Base-by-base conservation (phyloP, 2,888 invertebrate species). In the Amphipoea lucens region DNA sequence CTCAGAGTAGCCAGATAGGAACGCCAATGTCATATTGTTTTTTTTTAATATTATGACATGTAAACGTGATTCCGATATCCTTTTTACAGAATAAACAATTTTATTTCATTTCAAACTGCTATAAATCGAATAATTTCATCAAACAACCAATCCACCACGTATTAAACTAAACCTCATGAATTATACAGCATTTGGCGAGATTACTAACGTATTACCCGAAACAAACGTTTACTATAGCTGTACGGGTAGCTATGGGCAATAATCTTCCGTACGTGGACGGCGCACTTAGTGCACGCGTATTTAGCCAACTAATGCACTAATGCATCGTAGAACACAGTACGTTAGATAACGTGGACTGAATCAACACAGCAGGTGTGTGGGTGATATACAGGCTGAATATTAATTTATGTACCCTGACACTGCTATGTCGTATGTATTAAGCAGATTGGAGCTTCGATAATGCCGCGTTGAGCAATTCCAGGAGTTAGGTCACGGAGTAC, bases 381-480 rank as follows among this genome's bases (percentile, higher is more conserved):
- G 91, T 93, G 93, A 95, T 94, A 95, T 92, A 93, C 89, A 88
- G 87, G 90, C 89, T 92, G 96, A 94, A 96, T 96, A 96, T 95
- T 95, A 95, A 96, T 95, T 94, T 95, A 94, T 95, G 93, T 95
- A 92, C 93, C 91, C 92, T 93, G 90, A 89, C 92, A 92, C 91
- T 90, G 90, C 88, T 88, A 87, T 88, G 88, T 82, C 81, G 81
- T 87, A 84, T 86, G 85, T 85, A 88, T 84, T 87, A 83, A 76
- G 72, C 81, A 84, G 89, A 88, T 89, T 84, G 82, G 84, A 84
- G 82, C 77, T 40, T 71, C 81, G 82, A 87, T 88, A 87, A 80
- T 72, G 51, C 74, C 66, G 67, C 67, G 86, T 82, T 77, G 74
- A 79, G 73, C 83, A 72, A 82, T 86, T 78, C 74, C 68, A 78